Conservation (phyloP, 2,888 invertebrate genomes). For the Craniophora ligustri region DNA sequence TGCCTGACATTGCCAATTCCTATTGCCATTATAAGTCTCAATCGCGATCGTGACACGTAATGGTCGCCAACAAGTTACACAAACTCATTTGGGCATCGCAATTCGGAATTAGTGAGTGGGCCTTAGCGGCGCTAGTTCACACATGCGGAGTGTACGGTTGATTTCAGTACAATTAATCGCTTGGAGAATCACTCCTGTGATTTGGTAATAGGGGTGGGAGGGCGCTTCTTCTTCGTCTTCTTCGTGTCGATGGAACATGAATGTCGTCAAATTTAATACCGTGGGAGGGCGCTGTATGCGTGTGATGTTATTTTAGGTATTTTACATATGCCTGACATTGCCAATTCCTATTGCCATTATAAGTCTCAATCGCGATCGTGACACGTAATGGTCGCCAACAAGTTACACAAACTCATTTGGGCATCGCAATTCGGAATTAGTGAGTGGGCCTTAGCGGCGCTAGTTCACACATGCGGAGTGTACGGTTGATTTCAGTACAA, state of each 20-base stretch:
- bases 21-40: too few relatives aligned
- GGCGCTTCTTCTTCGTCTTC: too few relatives aligned
- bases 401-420: slow-evolving; percentile 58
- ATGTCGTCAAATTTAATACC: too few relatives aligned
- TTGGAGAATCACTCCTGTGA: neutral
- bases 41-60: slow-evolving; percentile 33
- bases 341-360: too few relatives aligned
- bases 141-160: slow-evolving; percentile 36
- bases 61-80: slow-evolving; percentile 41
- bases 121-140: slow-evolving; percentile 38
- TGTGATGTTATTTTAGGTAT: too few relatives aligned
- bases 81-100: slow-evolving; percentile 56
- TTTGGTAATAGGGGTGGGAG: neutral
- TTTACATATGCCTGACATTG: too few relatives aligned
- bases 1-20: slow-evolving; percentile 1
- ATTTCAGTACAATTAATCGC: slow-evolving; percentile 36
- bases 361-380: slow-evolving; percentile 16
- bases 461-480: slow-evolving; percentile 46
- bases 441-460: slow-evolving; percentile 22
- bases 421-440: slow-evolving; percentile 50
- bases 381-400: slow-evolving; percentile 33
- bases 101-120: slow-evolving; percentile 45
- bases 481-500: slow-evolving; percentile 36
- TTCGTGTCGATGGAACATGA: too few relatives aligned
- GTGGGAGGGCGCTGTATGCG: too few relatives aligned